These are phyloP conservation scores for Pristionchus maxplancki DNA, from an alignment of 2,888 invertebrate species.

Conservation along the genomic window DNA sequence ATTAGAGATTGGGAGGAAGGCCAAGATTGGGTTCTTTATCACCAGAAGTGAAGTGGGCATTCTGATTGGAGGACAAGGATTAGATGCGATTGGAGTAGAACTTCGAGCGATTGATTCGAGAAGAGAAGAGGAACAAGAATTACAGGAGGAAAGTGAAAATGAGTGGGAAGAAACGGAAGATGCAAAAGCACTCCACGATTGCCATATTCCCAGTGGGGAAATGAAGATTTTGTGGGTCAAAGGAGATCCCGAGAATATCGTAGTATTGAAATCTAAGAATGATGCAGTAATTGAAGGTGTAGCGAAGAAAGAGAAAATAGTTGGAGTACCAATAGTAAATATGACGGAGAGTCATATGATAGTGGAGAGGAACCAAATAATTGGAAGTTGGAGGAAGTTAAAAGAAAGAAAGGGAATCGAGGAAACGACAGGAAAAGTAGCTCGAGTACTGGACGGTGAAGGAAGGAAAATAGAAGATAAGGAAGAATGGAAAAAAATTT, in stretches of 20 bases:
- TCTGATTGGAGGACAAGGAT: neutral
- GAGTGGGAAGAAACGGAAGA: neutral
- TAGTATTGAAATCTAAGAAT: neutral
- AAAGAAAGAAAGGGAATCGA: constrained; percentile 48
- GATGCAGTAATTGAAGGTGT: neutral
- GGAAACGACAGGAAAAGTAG: neutral
- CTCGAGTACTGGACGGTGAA: neutral
- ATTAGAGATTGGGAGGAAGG: neutral
- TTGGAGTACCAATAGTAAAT: constrained; percentile 5
- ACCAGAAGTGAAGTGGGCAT: neutral
- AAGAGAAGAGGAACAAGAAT: constrained; percentile 52
- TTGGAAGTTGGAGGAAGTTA: constrained; percentile 52
- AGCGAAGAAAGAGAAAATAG: neutral
- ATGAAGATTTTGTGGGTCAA: constrained; percentile 46
- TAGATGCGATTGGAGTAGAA: neutral
- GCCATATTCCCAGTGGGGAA: neutral
- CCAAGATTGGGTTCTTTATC: neutral
- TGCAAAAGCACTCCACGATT: neutral
- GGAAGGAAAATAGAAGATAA: neutral
- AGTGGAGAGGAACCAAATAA: neutral
- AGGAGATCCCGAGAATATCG: neutral
- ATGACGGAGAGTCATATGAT: neutral
- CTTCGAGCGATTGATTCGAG: constrained; percentile 49
- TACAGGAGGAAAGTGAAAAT: too few species aligned
- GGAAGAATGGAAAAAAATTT: neutral